Base-by-base conservation (phyloP, 2,888 invertebrate species). In the Cheilosia pagana region DNA sequence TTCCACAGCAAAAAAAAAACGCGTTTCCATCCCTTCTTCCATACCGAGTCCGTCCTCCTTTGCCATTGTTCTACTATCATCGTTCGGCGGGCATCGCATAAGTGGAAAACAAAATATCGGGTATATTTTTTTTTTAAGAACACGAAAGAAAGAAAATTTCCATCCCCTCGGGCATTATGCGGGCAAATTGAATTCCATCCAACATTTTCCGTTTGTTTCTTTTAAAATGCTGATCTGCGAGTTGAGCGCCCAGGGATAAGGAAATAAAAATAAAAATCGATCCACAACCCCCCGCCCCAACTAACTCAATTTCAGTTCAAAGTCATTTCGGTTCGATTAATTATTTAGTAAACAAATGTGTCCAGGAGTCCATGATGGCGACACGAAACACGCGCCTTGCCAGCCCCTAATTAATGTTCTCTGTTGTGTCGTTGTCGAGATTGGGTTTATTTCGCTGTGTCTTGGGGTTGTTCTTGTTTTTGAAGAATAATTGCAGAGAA, bases 281-380 rank as follows among this genome's bases (percentile, higher is more conserved):
- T 77, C 62, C 48, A 43, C n/a, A 45, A 4, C 55, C 62, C 65
- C 41, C 53, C 7, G 57, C 70, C 67, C 25, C 45, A 39, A 57
- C 35, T 21, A 75, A 71, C 63, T 50, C 25, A 68, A 67, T 57
- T 68, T 52, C 39, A 63, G 72, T 68, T 74, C 72, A 68, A 78
- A 78, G 52, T 48, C 63, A 19, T 72, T 74, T 57, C 68, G 19
- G 63, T 45, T 48, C 68, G 65, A 79, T 83, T 83, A 83, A 83
- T 83, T 79, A 83, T 79, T 83, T 75, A 83, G 68, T 70, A 72
- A 59, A 79, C 59, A 70, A 79, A 70, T 83, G 63, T 79, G 79
- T 59, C 59, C 74, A 63, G 28, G 53, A 31, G 57, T 48, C 50
- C 50, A 14, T 28, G 7, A 52, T 28, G 50, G 41, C 65, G 77